phyloP scores from a whole-genome alignment of 2,113 vertebrate genomes.

The Amphiprion percula region DNA sequence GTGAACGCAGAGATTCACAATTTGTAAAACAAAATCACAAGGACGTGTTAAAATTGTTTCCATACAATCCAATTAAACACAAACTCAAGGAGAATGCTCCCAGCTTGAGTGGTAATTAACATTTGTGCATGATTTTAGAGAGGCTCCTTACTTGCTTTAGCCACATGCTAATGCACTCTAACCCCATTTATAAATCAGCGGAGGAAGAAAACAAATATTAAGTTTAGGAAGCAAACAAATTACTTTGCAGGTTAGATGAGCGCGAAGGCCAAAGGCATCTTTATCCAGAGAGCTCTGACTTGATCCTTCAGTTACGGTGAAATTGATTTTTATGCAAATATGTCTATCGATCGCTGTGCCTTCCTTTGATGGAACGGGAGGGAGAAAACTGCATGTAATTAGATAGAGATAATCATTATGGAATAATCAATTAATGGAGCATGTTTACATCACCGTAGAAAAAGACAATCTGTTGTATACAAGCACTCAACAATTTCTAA shows the following conservation, averaged over 20 bases:
- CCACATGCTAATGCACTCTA: conserved; percentile 56
- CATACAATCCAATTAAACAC: conserved; percentile 62
- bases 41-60: conserved; percentile 23
- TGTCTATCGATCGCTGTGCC: conserved; percentile 77
- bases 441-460: conserved; percentile 61
- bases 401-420: conserved; percentile 83
- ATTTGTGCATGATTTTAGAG: conserved; percentile 42
- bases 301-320: conserved; percentile 70
- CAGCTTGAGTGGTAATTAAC: conserved; percentile 67
- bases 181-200: conserved; percentile 51
- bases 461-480: conserved; percentile 28
- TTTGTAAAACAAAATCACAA: neutral
- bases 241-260: conserved; percentile 73
- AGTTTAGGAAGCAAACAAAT: conserved; percentile 72
- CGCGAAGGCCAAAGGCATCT: conserved; percentile 69
- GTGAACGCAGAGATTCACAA: conserved; percentile 28
- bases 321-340: conserved; percentile 89
- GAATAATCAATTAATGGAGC: conserved; percentile 72
- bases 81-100: conserved; percentile 46
- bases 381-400: conserved; percentile 78
- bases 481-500: conserved; percentile 13
- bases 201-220: conserved; percentile 67
- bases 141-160: conserved; percentile 40
- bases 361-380: conserved; percentile 76
- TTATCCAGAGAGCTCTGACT: conserved; percentile 76